Conservation (phyloP, 2,797 vertebrate genomes). For the Phalloptychus januarius region DNA sequence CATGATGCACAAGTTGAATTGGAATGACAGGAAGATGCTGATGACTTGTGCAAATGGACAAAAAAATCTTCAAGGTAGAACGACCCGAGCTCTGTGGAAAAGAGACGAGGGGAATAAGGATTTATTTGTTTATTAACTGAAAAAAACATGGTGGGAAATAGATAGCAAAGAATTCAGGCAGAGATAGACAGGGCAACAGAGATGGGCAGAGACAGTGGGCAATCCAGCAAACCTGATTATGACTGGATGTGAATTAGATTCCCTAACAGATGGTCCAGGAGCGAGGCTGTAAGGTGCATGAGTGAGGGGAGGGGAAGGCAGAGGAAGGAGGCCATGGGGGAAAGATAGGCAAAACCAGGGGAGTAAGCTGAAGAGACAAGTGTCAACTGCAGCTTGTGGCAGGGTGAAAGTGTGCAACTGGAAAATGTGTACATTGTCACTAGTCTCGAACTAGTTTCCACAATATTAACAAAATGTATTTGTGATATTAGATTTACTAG, state of each 20-base stretch:
- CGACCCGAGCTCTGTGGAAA: background rate
- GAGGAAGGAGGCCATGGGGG: conserved; percentile 21
- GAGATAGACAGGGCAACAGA: conserved; percentile 39
- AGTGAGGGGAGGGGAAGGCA: conserved; percentile 36
- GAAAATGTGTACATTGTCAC: conserved; percentile 6
- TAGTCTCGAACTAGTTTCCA: background rate
- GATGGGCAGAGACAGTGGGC: conserved; percentile 82
- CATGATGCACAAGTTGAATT: background rate
- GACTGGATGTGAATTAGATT: conserved; percentile 98
- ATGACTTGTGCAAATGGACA: background rate
- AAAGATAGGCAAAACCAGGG: conserved; percentile 36
- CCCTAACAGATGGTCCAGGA: conserved; percentile 97
- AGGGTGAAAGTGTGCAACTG: conserved; percentile 24
- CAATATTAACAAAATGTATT: background rate
- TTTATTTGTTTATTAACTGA: background rate
- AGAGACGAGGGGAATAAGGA: background rate
- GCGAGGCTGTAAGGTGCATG: conserved; percentile 95
- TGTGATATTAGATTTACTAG: background rate
- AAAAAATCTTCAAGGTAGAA: background rate
- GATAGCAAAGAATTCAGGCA: conserved; percentile 24
- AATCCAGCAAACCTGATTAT: conserved; percentile 98
- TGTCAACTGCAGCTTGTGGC: conserved; percentile 83
- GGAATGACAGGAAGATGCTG: background rate
- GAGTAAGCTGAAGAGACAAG: conserved; percentile 42
- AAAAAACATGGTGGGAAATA: conserved; percentile 27